Evolutionary conservation across 1,140 invertebrate genomes (phyloP).

Genomic region (Trichonephila clavipes): DNA sequence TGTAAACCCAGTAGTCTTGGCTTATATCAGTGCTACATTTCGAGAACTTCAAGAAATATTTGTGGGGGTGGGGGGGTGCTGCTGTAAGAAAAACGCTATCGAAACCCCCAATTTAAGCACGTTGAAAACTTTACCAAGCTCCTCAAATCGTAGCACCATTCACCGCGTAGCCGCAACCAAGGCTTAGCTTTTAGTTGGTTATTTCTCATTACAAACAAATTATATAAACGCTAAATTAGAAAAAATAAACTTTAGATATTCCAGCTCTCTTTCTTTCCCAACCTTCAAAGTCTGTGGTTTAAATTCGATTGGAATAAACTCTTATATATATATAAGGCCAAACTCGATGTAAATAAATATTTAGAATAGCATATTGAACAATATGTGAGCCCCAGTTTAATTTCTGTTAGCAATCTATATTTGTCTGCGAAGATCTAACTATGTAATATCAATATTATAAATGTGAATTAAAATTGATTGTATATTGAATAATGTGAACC

Average conservation of each 20-base stretch:
- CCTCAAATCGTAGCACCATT: conserved; percentile 49
- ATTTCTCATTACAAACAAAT: neutral
- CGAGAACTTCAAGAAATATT: conserved; percentile 94
- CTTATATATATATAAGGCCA: too few relatives aligned
- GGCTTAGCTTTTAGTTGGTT: neutral
- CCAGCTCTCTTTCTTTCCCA: too few relatives aligned
- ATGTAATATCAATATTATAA: too few relatives aligned
- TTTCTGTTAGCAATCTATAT: too few relatives aligned
- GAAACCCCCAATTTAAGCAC: conserved; percentile 19
- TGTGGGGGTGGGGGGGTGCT: conserved; percentile 81
- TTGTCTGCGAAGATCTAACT: too few relatives aligned
- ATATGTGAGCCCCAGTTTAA: too few relatives aligned
- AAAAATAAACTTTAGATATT: neutral
- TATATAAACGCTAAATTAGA: neutral
- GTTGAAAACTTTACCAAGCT: conserved; percentile 45
- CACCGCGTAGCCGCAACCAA: conserved; percentile 18
- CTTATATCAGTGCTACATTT: conserved; percentile 94
- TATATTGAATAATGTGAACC: too few relatives aligned
- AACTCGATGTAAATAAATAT: too few relatives aligned
- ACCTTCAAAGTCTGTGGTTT: too few relatives aligned
- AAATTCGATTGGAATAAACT: too few relatives aligned
- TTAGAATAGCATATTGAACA: too few relatives aligned
- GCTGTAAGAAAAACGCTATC: neutral
- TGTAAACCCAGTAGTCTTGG: conserved; percentile 88
- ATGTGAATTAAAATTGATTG: too few relatives aligned